Conservation (phyloP, 2,888 invertebrate species). For the Macrophya annulata region DNA sequence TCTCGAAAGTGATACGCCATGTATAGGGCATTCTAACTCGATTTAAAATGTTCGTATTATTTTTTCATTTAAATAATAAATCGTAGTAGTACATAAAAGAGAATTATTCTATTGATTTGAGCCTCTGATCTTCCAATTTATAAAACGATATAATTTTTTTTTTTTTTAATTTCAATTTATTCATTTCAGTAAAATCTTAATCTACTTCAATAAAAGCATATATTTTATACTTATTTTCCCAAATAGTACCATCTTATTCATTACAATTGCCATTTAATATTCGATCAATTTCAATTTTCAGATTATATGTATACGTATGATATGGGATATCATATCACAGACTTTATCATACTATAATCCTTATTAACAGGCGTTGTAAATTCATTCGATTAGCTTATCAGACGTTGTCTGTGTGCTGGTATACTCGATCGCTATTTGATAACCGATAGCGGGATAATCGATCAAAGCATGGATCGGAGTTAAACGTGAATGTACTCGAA, state of each 20-base stretch:
- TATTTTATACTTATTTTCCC: no score
- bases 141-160: no score
- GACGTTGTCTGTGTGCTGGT: background rate
- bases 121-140: no score
- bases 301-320: background rate
- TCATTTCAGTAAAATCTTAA: no score
- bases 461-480: background rate
- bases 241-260: no score
- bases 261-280: background rate
- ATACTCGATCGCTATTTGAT: conserved; percentile 1
- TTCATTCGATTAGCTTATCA: conserved; percentile 19
- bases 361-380: conserved; percentile 22
- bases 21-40: background rate
- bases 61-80: background rate
- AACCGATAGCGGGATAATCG: conserved; percentile 12
- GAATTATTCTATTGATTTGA: no score
- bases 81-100: no score
- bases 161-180: no score
- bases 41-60: background rate
- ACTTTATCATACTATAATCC: background rate
- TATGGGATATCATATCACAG: background rate
- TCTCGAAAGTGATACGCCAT: background rate
- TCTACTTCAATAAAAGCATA: no score
- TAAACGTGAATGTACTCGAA: background rate
- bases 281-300: background rate